phyloP scores from a whole-genome alignment of 30 jellyfish, hydroid and myxozoan species.

The Aurelia coerulea region DNA sequence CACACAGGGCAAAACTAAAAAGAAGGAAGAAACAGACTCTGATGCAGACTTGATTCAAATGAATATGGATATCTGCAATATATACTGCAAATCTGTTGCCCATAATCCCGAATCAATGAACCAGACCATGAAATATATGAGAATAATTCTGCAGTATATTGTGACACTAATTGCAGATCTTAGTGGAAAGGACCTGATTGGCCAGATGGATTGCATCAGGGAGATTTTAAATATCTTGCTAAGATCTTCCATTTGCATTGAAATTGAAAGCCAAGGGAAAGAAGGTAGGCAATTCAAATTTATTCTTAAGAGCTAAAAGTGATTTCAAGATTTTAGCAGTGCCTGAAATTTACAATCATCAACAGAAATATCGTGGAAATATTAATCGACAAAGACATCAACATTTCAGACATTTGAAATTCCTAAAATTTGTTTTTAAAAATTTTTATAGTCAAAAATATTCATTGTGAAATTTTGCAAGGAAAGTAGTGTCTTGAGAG shows the following conservation, averaged over 20 bases:
- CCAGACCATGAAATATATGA: neutral
- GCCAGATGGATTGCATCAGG: neutral
- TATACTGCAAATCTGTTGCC: constrained; percentile 16
- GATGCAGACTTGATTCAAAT: neutral
- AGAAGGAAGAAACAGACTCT: neutral
- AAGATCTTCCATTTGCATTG: neutral
- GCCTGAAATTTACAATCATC: too few relatives aligned
- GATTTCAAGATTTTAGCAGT: too few relatives aligned
- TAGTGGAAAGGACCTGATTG: neutral
- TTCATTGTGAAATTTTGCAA: too few relatives aligned
- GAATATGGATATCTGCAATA: constrained; percentile 39
- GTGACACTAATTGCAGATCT: neutral
- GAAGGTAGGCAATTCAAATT: neutral
- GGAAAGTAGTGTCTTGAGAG: too few relatives aligned
- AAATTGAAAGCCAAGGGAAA: neutral
- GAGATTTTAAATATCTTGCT: constrained; percentile 5
- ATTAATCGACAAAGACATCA: too few relatives aligned
- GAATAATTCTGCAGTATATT: constrained; percentile 16
- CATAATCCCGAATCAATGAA: neutral
- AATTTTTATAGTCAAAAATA: too few relatives aligned
- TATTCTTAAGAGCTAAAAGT: neutral
- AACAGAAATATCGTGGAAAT: too few relatives aligned
- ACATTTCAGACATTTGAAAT: too few relatives aligned
- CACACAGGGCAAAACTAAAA: neutral
- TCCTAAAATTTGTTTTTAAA: too few relatives aligned